Base-by-base conservation (phyloP, 2,888 invertebrate species). In the Zygothrica quintamaculata region DNA sequence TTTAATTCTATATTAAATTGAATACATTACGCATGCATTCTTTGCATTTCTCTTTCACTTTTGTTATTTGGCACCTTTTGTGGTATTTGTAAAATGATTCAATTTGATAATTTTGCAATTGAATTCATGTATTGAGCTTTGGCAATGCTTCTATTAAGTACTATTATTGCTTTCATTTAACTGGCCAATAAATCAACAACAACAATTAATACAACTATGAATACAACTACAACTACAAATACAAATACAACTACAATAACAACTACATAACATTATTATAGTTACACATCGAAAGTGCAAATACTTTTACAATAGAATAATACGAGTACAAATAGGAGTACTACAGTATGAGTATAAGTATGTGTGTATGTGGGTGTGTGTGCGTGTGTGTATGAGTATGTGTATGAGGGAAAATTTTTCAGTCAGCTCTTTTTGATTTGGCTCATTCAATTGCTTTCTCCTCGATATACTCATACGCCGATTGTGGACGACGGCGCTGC, bases 401-500 rank as follows among this genome's bases (percentile, higher is more conserved):
- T 3, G 5, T 22, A 5, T 22, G 18, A 11, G 34, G 36, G 37
- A 31, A 1, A 8, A 31, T 29, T 39, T 42, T 52, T 48, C 68
- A 22, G 59, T 57, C n/a, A n/a, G n/a, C 48, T 50, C 43, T 66
- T 53, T 50, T 65, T 50, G 34, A 44, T 16, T 40, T 46, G 31
- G 57, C 55, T 70, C 68, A 72, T 72, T 71, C 71, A 71, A 75
- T 75, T 71, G 65, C 55, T 37, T 51, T 37, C 59, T 77, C 73
- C 57, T 75, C 67, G 26, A 70, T 22, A 22, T 22, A 22, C 18
- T 22, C 44, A 48, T 80, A 74, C 46, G 44, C 34, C 56, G 88
- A 88, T 57, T 86, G 84, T 33, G 89, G 84, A 51, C 88, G 74
- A 13, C 84, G 77, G 50, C 74, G 77, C 51, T 71, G 44, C 36